Evolutionary conservation across 2,888 invertebrate genomes (phyloP), one percentile per base, ranked within the genome.

Genomic region (Lysandra coridon): DNA sequence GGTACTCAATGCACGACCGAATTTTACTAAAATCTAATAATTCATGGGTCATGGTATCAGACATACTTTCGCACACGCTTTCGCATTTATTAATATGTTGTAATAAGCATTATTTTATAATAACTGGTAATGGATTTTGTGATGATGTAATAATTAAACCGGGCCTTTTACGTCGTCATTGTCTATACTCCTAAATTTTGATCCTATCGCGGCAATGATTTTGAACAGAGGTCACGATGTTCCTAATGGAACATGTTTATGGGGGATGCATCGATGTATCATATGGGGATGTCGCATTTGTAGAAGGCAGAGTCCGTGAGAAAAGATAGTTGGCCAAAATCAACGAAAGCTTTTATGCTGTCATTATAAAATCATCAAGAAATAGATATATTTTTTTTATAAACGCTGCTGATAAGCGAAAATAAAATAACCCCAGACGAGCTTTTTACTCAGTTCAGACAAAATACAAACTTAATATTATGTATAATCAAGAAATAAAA

Each of bases 171-270:
- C 74, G 75, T n/a, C 33, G 75, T 92, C 92, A 92, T 90, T 76
- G 53, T 75, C 49, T 75, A 53, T 33, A 76, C 53, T 53, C 53
- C 53, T 76, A 76, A 76, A 76, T 76, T 30, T 87, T 86, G 87
- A 89, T 88, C 87, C 91, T 92, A 93, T 92, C 91, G 90, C 90
- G 89, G 90, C 88, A 89, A 87, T 89, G 89, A 91, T 91, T 91
- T 89, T 89, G 88, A 90, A 86, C 90, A 89, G 88, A 91, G 92
- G 91, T 93, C 93, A 93, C 92, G 92, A 91, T 88, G 88, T 88
- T 89, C 85, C 84, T 87, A 88, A 88, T 88, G 87, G 87, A 83
- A 85, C 85, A 88, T 90, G 89, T 92, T 92, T 91, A 91, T 88
- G 85, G 85, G 86, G 86, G 14, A 33, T 33, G 14, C 69, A 37